Conservation (phyloP, 2,797 vertebrate genomes). For the Morus bassanus region DNA sequence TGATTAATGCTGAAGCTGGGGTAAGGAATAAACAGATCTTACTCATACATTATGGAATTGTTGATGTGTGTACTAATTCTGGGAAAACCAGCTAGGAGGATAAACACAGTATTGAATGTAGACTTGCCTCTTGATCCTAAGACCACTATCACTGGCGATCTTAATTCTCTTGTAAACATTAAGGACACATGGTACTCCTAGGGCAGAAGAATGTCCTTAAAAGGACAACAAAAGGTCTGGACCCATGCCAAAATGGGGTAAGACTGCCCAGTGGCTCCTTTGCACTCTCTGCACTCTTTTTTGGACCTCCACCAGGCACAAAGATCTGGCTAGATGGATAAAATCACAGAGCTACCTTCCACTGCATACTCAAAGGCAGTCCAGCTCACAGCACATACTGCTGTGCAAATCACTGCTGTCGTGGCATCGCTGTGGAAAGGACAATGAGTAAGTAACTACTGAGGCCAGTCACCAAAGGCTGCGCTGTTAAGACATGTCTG, state of each 20-base stretch:
- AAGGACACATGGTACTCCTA: not conserved
- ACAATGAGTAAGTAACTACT: not conserved
- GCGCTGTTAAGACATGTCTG: not conserved
- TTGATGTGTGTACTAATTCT: slow-evolving; percentile 38
- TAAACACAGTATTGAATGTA: slow-evolving; percentile 39
- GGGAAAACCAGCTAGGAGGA: slow-evolving; percentile 10
- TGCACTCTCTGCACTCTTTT: not conserved
- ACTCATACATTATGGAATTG: slow-evolving; percentile 35
- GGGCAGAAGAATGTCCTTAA: slow-evolving; percentile 28
- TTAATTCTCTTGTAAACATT: slow-evolving; percentile 29
- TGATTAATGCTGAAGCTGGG: slow-evolving; percentile 24
- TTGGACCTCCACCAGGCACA: not conserved
- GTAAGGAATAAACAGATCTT: slow-evolving; percentile 58
- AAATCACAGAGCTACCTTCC: not conserved
- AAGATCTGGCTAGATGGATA: not conserved
- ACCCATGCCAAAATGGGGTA: not conserved
- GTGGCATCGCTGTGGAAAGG: not conserved
- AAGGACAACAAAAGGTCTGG: not conserved
- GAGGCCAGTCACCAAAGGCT: not conserved
- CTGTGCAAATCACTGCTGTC: not conserved
- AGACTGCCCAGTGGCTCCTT: not conserved
- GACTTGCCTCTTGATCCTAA: slow-evolving; percentile 42
- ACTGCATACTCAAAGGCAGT: not conserved
- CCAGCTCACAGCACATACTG: not conserved
- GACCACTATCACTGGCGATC: slow-evolving; percentile 16